Base-by-base conservation (phyloP, 2,888 invertebrate species). In the Bembecia ichneumoniformis region DNA sequence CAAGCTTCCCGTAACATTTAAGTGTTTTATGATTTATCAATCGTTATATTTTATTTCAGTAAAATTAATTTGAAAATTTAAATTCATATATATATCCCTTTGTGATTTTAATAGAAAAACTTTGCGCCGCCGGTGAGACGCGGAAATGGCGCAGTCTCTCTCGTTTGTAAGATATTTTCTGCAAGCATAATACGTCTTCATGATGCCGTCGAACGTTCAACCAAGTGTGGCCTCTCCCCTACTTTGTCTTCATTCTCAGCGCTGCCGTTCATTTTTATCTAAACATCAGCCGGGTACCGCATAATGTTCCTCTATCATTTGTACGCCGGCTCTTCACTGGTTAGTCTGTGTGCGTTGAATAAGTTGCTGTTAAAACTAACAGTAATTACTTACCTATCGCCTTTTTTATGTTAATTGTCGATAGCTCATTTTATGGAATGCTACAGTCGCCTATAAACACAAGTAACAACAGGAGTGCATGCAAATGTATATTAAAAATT, bases 121-220 rank as follows among this genome's bases (percentile, higher is more conserved):
- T 50, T 50, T 50, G 47, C 14, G 28, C 7, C 28, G 17, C 17
- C 17, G 43, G 15, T 40, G 43, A 14, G 47, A 11, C 11, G 13
- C 17, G 36, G 15, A 46, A 46, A 20, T 16, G 16, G 48, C 28
- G 14, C 28, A 13, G 46, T 40, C 46, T 48, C 20, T 45, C 35
- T 46, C 52, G 11, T 51, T 60, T 28, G 28, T 28, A 28, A 54
- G 48, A 53, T 63, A 66, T 62, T 65, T 65, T 65, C 56, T 62
- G 63, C 64, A 60, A 64, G 57, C 60, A 66, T 71, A 67, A 71
- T 69, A 71, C 63, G 61, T 73, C 70, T 69, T 70, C 68, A 73
- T 68, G 64, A 66, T 56, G 55, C 58, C 55, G 59, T 68, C 63
- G 61, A 66, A 67, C 59, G 60, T 51, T 63, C 62, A 60, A 54